phyloP scores from a whole-genome alignment of 2,797 vertebrate species.

The Merluccius polli region DNA sequence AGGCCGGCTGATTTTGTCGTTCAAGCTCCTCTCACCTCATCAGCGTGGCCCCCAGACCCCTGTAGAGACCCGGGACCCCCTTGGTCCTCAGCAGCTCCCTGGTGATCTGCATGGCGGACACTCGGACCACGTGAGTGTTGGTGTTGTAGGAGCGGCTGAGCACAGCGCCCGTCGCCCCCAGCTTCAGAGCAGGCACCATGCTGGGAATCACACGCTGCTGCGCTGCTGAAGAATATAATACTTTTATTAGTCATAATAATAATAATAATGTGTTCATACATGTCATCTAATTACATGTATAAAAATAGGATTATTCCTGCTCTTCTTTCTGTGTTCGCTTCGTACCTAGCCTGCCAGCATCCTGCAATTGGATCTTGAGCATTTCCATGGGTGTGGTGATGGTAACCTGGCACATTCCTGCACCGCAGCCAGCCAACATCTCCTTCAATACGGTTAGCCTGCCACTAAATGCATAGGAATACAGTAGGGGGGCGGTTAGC shows the following conservation, averaged over 20 bases:
- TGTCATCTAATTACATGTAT: no score
- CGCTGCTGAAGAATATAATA: conserved; percentile 58
- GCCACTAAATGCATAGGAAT: conserved; percentile 45
- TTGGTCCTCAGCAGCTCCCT: conserved; percentile 76
- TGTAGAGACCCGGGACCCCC: conserved; percentile 78
- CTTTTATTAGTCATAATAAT: neutral
- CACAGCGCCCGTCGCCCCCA: conserved; percentile 66
- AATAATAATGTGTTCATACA: neutral
- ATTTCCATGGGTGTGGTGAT: conserved; percentile 85
- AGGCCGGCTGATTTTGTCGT: neutral
- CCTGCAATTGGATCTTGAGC: conserved; percentile 85
- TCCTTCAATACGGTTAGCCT: conserved; percentile 75
- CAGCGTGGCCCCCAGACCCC: conserved; percentile 78
- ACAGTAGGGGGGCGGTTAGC: neutral
- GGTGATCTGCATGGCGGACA: conserved; percentile 77
- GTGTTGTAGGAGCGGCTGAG: conserved; percentile 74
- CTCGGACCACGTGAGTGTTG: conserved; percentile 55
- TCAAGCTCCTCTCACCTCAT: conserved; percentile 66
- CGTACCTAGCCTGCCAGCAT: conserved; percentile 79
- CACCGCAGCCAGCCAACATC: conserved; percentile 82
- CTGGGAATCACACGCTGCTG: conserved; percentile 73
- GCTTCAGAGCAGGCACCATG: conserved; percentile 67
- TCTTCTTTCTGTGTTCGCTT: neutral
- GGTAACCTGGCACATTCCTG: conserved; percentile 80
- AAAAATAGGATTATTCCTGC: neutral